Base-by-base conservation (phyloP, 1,140 invertebrate genomes). In the Cardiocondyla obscurior region DNA sequence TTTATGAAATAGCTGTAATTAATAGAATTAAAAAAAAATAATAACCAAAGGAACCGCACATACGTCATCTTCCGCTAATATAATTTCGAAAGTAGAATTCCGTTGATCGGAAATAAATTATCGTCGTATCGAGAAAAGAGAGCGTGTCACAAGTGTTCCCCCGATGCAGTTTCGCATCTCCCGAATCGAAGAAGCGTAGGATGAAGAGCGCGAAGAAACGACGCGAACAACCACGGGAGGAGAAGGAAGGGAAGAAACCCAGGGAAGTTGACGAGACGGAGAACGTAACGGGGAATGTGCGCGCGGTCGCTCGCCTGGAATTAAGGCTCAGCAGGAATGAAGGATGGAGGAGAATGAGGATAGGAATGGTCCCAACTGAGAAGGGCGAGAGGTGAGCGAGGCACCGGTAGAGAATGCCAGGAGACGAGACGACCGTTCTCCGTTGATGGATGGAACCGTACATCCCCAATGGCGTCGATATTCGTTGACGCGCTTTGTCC, bases 381-480 rank as follows among this genome's bases (percentile, higher is more conserved):
- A 44, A 67, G 51, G 49, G 46, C 8, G 79, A 64, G 81, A 79
- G 65, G 70, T 79, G 81, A 81, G 65, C 67, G 69, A 81, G 69
- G 83, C 36, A 82, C 55, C 85, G 77, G 85, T 81, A 85, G 81
- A 83, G 85, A 88, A 91, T 90, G 89, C 86, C 89, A 91, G 86
- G 85, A 91, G 90, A 90, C 90, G 89, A 90, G 88, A 85, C 84
- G 86, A 81, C 79, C 86, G 82, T 84, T 88, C 84, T 46, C 79
- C 49, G 81, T 88, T 91, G 91, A 92, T 92, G 89, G 91, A 91
- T 91, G 90, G 89, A 84, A 82, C 82, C 81, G 49, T 73, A 74
- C 28, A 46, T 83, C 69, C 49, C 51, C 90, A 91, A 85, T 82
- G 87, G 90, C 90, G 90, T 82, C 84, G 84, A 83, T 84, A 42